Evolutionary conservation across 23 tunicate genomes (phyloP).

Genomic region (Styela clava): DNA sequence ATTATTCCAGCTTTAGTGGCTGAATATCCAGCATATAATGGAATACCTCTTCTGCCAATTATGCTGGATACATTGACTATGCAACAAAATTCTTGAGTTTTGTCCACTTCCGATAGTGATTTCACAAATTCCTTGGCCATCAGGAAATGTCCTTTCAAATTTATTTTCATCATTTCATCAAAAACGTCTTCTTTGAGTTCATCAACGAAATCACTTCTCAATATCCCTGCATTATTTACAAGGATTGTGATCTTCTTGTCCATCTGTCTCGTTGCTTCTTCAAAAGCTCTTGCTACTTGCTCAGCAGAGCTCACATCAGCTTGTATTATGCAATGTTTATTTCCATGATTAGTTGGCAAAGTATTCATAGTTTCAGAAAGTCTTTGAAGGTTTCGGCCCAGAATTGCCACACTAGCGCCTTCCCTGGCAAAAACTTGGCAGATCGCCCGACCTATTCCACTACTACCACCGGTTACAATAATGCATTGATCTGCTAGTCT

Average conservation of each 20-base stretch:
- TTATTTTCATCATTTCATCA: slow-evolving; percentile 15
- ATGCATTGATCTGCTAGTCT: not conserved
- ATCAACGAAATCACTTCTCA: no score
- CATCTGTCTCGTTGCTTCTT: no score
- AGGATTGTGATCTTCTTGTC: no score
- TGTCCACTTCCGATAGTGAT: slow-evolving; percentile 21
- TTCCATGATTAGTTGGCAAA: not conserved
- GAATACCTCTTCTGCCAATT: slow-evolving; percentile 27
- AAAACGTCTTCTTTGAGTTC: no score
- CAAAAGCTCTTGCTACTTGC: no score
- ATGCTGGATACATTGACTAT: slow-evolving; percentile 65
- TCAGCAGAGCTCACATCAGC: slow-evolving; percentile 25
- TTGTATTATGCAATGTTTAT: slow-evolving; percentile 2
- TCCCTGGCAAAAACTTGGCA: not conserved
- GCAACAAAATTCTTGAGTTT: not conserved
- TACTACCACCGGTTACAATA: not conserved
- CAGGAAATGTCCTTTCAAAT: slow-evolving; percentile 31
- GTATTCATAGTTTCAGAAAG: not conserved
- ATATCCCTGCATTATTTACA: no score
- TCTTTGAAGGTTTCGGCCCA: not conserved
- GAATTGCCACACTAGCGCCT: no score
- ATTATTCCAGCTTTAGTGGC: slow-evolving; percentile 84
- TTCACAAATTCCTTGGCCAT: slow-evolving; percentile 50
- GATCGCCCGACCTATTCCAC: not conserved
- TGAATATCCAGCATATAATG: slow-evolving; percentile 34